Evolutionary conservation across 1,140 invertebrate genomes (phyloP), one percentile per base, ranked within the genome.

Genomic region (Cepaea nemoralis): DNA sequence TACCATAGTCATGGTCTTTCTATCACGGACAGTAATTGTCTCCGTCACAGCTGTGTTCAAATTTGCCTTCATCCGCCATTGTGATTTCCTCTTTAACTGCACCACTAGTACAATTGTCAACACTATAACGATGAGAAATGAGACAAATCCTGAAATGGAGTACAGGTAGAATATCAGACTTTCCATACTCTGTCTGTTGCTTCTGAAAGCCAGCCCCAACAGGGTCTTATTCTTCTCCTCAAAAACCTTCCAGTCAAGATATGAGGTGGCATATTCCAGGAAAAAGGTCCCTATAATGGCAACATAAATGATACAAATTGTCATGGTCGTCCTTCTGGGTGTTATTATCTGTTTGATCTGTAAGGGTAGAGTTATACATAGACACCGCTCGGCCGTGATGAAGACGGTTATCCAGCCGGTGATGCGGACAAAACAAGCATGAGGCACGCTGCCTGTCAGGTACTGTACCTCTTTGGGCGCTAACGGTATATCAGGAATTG

Each of bases 261-360:
- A 48, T 14, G 40, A 42, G 16, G 27, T 50, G 73, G 16, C 24
- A 45, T 33, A 45, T 16, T 5, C 1, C 12, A 14, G 22, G 42
- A 48, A 3, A 1, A 33, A 19, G 2, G 40, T 27, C 48, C 48
- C 48, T 3, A 50, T 19, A 42, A 75, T 75, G 5, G 33, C 3
- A 35, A 1, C 16, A 27, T 75, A 75, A 42, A 75, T n/a, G 27
- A 5, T 12, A 42, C 16, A 1, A 0, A 75, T 48, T 22, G 33
- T 27, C 6, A 75, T 55, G 3, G 45, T 35, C 22, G 42, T 75
- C 50, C 42, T 75, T 35, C 12, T 50, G 1, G 73, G 73, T 10
- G 40, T 75, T 55, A 75, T 40, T 5, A 75, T 75, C 27, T 75
- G 73, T 22, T 50, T 75, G 42, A 75, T 45, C 2, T 35, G 39